Conservation (phyloP, 2,113 vertebrate species). For the Tachycineta bicolor region DNA sequence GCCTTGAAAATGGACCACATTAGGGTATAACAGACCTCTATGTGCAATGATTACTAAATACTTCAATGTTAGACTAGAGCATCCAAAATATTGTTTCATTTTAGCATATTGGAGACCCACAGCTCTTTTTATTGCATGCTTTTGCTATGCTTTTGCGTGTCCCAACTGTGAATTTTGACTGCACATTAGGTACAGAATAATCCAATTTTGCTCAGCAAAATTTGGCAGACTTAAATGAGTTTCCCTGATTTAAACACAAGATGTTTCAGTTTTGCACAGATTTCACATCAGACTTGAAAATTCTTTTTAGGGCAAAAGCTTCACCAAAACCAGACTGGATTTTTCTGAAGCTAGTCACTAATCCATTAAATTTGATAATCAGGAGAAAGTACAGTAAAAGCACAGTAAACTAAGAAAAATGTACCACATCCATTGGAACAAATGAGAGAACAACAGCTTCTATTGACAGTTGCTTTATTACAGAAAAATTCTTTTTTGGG, state of each 20-base stretch:
- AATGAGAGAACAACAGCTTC: not conserved
- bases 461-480: not conserved
- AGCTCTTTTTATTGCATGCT: not conserved
- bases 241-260: not conserved
- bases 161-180: conserved; percentile 19
- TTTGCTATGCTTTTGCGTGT: not conserved
- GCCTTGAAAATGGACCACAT: not conserved
- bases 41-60: not conserved
- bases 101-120: not conserved
- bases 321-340: not conserved
- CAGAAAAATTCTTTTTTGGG: not conserved
- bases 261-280: not conserved
- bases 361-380: not conserved
- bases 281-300: not conserved
- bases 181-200: not conserved
- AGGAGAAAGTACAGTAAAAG: not conserved
- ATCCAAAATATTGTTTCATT: not conserved
- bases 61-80: not conserved
- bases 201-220: conserved; percentile 4
- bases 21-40: not conserved
- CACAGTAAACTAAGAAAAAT: not conserved
- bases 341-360: not conserved
- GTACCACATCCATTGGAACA: not conserved
- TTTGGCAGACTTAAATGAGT: not conserved
- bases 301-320: not conserved